These are phyloP conservation scores for Leucoma salicis DNA, from an alignment of 2,888 invertebrate species.

Conservation along the genomic window DNA sequence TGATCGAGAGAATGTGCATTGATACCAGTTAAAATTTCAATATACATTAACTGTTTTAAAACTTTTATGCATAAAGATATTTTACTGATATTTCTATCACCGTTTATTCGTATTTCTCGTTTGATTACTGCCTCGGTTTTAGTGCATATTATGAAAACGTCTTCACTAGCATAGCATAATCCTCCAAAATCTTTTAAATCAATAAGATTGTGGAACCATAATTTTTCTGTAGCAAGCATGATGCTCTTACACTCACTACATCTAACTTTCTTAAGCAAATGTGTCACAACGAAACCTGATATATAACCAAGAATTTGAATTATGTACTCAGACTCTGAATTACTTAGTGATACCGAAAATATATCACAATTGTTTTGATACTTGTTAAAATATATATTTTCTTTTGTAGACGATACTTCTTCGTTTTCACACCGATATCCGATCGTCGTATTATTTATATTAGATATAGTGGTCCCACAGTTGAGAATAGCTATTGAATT, in stretches of 20 bases:
- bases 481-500: slow-evolving; percentile 16
- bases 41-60: neutral
- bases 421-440: slow-evolving; percentile 1
- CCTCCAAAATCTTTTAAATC: slow-evolving; percentile 3
- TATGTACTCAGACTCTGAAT: slow-evolving; percentile 2
- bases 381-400: neutral
- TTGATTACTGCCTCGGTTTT: slow-evolving; percentile 2
- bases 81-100: neutral
- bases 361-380: slow-evolving; percentile 6
- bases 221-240: neutral
- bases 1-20: neutral
- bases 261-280: slow-evolving; percentile 6
- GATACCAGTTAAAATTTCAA: neutral
- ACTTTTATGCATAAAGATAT: neutral
- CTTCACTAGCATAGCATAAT: slow-evolving; percentile 7
- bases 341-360: slow-evolving; percentile 3
- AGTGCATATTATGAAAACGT: slow-evolving; percentile 4
- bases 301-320: slow-evolving; percentile 12
- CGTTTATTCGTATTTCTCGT: neutral
- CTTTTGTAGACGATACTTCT: neutral
- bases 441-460: slow-evolving; percentile 1
- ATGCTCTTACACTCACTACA: slow-evolving; percentile 5
- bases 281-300: slow-evolving; percentile 7
- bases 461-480: slow-evolving; percentile 1
- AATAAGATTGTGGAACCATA: slow-evolving; percentile 2